phyloP scores from a whole-genome alignment of 2,797 vertebrate species.

The Phaenicophaeus curvirostris region DNA sequence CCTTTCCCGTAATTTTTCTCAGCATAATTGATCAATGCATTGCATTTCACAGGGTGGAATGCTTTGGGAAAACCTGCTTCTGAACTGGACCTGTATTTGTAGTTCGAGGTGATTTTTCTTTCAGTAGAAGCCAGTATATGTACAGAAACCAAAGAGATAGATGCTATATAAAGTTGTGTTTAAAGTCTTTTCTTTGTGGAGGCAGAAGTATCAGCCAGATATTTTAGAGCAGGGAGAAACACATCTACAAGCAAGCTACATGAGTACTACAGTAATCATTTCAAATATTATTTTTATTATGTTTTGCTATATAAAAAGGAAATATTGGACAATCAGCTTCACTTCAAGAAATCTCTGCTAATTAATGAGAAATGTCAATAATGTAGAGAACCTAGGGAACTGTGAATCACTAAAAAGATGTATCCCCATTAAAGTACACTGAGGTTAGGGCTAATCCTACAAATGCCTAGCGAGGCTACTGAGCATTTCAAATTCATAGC shows the following conservation, averaged over 20 bases:
- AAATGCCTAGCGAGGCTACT: neutral
- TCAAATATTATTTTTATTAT: neutral
- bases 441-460: neutral
- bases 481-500: neutral
- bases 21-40: constrained; percentile 6
- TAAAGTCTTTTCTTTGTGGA: neutral
- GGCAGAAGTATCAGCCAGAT: neutral
- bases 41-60: constrained; percentile 14
- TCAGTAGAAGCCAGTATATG: neutral
- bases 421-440: neutral
- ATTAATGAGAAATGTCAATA: neutral
- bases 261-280: neutral
- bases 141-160: neutral
- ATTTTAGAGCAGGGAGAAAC: neutral
- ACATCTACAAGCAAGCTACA: neutral
- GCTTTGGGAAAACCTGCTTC: constrained; percentile 12
- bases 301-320: neutral
- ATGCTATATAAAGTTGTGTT: neutral
- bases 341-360: neutral
- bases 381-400: neutral
- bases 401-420: accelerated
- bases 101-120: constrained; percentile 26
- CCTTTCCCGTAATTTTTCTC: constrained; percentile 51
- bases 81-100: neutral
- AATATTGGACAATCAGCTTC: neutral